Conservation (phyloP, 2,797 vertebrate species). For the Anniella stebbinsi region DNA sequence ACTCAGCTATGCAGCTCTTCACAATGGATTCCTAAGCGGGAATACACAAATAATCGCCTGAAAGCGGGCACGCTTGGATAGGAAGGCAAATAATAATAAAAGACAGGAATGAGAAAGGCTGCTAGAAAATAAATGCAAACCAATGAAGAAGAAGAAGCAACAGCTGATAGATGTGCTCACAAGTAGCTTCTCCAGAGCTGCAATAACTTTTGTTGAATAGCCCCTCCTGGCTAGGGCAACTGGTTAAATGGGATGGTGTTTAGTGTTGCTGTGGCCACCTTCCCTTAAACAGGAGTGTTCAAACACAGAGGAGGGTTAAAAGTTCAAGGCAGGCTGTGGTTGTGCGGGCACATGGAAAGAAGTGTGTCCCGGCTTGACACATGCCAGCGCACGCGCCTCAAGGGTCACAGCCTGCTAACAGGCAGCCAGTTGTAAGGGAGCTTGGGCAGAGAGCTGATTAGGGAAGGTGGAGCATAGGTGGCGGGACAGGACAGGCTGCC, state of each 20-base stretch:
- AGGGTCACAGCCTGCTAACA: background rate
- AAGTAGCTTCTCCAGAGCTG: constrained; percentile 42
- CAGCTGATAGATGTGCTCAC: constrained; percentile 33
- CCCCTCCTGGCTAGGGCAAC: constrained; percentile 27
- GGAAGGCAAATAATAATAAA: background rate
- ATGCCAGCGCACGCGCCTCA: rapidly evolving
- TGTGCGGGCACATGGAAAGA: background rate
- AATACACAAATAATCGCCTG: background rate
- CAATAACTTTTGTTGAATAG: background rate
- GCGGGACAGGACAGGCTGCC: background rate
- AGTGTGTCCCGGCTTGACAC: rapidly evolving
- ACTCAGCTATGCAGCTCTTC: background rate
- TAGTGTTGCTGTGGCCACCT: background rate
- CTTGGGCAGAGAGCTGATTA: background rate
- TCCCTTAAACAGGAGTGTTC: background rate
- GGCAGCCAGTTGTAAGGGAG: background rate
- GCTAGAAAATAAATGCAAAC: background rate
- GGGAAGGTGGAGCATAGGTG: background rate
- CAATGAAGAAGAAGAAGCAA: background rate
- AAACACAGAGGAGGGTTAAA: constrained; percentile 45
- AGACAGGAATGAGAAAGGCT: background rate
- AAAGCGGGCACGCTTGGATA: background rate
- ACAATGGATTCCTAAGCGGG: constrained; percentile 8
- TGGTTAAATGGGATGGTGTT: background rate
- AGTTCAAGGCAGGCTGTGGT: constrained; percentile 25